Conservation (phyloP, 2,888 invertebrate species). For the Hoplodrina blanda region DNA sequence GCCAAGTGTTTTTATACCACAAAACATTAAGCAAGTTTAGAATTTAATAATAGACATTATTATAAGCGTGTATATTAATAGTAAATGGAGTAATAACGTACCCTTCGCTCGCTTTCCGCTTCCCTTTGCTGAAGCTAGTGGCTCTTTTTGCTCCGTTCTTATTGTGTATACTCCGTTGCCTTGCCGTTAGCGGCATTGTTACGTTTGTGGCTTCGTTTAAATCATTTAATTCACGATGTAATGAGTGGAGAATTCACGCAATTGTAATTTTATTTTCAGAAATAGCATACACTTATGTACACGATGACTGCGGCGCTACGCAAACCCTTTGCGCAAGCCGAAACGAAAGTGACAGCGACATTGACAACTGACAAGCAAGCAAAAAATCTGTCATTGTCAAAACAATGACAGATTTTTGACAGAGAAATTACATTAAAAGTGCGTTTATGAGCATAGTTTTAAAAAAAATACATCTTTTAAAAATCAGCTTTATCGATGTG, state of each 20-base stretch:
- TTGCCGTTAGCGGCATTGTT: conserved; percentile 84
- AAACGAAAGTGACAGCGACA: conserved; percentile 38
- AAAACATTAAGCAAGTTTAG: conserved; percentile 37
- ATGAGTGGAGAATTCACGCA: conserved; percentile 5
- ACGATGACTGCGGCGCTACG: not conserved
- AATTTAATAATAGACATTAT: conserved; percentile 40
- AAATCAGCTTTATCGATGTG: too few species aligned
- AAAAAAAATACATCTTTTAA: too few species aligned
- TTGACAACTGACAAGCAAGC: not conserved
- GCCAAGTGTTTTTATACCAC: conserved; percentile 44
- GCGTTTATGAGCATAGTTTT: too few species aligned
- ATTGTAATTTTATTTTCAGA: conserved; percentile 44
- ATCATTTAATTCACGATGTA: conserved; percentile 35
- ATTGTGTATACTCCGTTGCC: conserved; percentile 86
- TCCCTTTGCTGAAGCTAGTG: conserved; percentile 83
- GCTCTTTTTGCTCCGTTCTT: conserved; percentile 85
- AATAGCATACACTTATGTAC: not conserved
- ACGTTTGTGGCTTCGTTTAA: conserved; percentile 13
- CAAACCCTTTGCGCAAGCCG: conserved; percentile 11
- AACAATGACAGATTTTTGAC: not conserved
- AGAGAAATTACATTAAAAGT: not conserved
- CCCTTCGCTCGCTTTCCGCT: conserved; percentile 83
- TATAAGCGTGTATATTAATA: conserved; percentile 38
- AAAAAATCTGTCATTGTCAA: too few species aligned
- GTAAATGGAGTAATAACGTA: conserved; percentile 62